These are phyloP conservation scores for Chaenodraco wilsoni DNA, from an alignment of 2,797 vertebrate genomes.

Conservation along the genomic window DNA sequence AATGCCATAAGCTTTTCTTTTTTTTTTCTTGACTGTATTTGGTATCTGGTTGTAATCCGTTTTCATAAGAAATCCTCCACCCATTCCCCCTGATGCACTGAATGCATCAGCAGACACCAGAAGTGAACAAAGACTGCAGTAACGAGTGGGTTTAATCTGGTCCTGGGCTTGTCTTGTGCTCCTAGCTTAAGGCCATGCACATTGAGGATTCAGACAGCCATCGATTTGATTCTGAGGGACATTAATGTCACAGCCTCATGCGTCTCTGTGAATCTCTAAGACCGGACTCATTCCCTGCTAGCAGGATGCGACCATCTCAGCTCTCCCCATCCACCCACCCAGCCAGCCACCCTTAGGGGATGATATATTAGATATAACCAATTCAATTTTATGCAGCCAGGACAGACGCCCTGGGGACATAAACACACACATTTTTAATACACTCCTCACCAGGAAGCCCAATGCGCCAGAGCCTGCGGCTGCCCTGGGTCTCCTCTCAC, in stretches of 20 bases:
- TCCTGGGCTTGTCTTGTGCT: constrained; percentile 78
- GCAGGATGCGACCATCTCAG: constrained; percentile 81
- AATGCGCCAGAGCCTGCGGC: constrained; percentile 78
- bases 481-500: constrained; percentile 83
- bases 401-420: constrained; percentile 86
- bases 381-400: constrained; percentile 89
- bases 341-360: constrained; percentile 80
- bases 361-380: constrained; percentile 90
- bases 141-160: constrained; percentile 84
- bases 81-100: constrained; percentile 71
- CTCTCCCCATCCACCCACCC: constrained; percentile 46
- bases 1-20: constrained; percentile 70
- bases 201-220: constrained; percentile 81
- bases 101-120: constrained; percentile 78
- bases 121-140: constrained; percentile 83
- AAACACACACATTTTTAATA: constrained; percentile 90
- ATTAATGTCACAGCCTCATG: constrained; percentile 84
- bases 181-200: constrained; percentile 81
- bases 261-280: constrained; percentile 77
- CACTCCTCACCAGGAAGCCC: constrained; percentile 86
- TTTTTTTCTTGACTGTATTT: constrained; percentile 53
- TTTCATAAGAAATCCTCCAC: constrained; percentile 78
- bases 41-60: constrained; percentile 79
- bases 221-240: constrained; percentile 86
- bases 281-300: constrained; percentile 77